Evolutionary conservation across 2,888 invertebrate species (phyloP), one percentile per base, ranked within the genome.

Genomic region (Metellina segmentata): DNA sequence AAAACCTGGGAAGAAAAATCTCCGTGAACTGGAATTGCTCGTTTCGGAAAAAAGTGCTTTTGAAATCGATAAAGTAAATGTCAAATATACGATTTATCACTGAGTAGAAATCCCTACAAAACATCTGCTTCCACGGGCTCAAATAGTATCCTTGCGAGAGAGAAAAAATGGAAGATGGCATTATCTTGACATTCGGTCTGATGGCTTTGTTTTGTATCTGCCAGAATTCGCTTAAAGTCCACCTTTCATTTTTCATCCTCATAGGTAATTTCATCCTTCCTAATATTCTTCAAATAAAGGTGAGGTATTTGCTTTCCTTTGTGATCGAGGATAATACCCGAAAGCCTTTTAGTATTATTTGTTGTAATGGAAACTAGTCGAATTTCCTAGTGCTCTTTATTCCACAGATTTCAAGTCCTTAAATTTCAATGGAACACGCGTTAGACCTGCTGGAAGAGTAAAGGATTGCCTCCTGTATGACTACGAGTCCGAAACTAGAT

Each of bases 41-140:
- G 61, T 61, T 61, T 61, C 9, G 61, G 61, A 61, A 61, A 74
- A 74, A 74, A 74, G 74, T 34, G 20, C 20, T 74, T 74, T 74
- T 48, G 34, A 34, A 74, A 74, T 74, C 74, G 74, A 74, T 74
- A 48, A 74, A 74, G 48, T 48, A 48, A 48, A 74, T 48, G 74
- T 74, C 74, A 74, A 20, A 20, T 74, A 74, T 48, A 74, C 20
- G 74, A 74, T 74, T 74, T 74, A 74, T 74, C 74, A 48, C 20
- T 20, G 48, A 74, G 74, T 48, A 74, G 74, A 74, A 34, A 74
- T 20, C 74, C 20, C 20, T 74, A 20, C 74, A 74, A 74, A 74
- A 74, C 74, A 74, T 74, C 74, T 74, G 74, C 74, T 74, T 74
- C 74, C 74, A 74, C 20, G 9, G 19, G 11, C 74, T 74, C 34